phyloP scores from a whole-genome alignment of 2,113 vertebrate species.

The Glaucidium brasilianum region DNA sequence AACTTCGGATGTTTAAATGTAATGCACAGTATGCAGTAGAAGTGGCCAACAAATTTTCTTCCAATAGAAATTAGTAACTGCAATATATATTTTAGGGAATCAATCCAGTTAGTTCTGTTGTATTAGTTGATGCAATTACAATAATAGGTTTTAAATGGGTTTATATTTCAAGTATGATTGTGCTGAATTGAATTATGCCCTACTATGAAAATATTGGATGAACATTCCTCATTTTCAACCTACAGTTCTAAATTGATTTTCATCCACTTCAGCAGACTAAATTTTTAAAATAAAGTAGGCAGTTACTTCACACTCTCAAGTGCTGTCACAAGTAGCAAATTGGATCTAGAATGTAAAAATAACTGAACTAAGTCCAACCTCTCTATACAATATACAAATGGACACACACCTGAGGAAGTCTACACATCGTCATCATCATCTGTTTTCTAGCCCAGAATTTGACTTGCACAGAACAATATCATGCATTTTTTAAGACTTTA shows the following conservation, averaged over 20 bases:
- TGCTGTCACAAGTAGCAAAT: conserved; percentile 1
- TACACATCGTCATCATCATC: background rate
- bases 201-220: conserved; percentile 26
- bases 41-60: background rate
- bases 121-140: conserved; percentile 10
- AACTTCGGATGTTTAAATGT: background rate
- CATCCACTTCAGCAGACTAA: background rate
- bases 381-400: background rate
- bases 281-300: conserved; percentile 16
- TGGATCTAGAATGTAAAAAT: background rate
- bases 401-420: background rate
- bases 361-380: background rate
- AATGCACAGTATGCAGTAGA: background rate
- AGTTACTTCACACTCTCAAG: background rate
- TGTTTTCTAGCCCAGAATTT: background rate
- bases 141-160: conserved; percentile 11
- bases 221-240: conserved; percentile 24
- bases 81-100: background rate
- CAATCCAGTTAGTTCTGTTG: background rate
- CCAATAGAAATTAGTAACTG: background rate
- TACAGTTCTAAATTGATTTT: conserved; percentile 33
- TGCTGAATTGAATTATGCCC: conserved; percentile 36
- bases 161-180: conserved; percentile 41
- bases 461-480: background rate
- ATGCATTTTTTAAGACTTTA: background rate